A percentile compares a stretch with the other conserved stretches of the same genome.
phyloP scores from a whole-genome alignment of 2,888 invertebrate species.

The Melangyna quadrimaculata region DNA sequence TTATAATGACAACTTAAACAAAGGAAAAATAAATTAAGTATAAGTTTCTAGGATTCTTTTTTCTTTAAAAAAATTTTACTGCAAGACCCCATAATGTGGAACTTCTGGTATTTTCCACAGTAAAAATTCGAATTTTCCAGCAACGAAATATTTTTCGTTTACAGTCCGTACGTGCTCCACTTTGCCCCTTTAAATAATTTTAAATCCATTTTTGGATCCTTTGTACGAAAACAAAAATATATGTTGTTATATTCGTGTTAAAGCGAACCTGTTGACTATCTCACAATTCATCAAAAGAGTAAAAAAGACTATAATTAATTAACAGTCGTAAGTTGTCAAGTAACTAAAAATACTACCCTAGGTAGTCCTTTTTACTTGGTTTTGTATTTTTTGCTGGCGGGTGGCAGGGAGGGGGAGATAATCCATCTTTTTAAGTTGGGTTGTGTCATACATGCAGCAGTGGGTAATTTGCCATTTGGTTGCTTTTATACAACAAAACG shows the following conservation, averaged over 20 bases:
- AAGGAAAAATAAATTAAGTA: not conserved
- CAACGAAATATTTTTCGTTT: no score
- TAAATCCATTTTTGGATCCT: no score
- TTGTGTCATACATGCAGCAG: not conserved
- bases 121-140: no score
- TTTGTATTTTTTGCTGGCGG: not conserved
- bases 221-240: no score
- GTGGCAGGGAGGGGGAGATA: not conserved
- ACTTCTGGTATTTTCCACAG: no score
- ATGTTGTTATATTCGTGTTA: not conserved
- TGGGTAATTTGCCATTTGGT: conserved; percentile 60
- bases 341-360: not conserved
- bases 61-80: no score
- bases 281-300: conserved; percentile 54
- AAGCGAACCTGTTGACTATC: conserved; percentile 29
- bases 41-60: no score
- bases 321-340: conserved; percentile 16
- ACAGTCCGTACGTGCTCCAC: no score
- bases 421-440: conserved; percentile 12
- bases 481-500: conserved; percentile 64
- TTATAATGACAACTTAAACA: not conserved
- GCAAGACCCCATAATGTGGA: no score
- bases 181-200: no score
- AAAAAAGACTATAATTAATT: conserved; percentile 49
- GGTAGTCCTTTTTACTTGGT: conserved; percentile 15